Base-by-base conservation (phyloP, 2,113 vertebrate species). In the Hemibates koningsi region DNA sequence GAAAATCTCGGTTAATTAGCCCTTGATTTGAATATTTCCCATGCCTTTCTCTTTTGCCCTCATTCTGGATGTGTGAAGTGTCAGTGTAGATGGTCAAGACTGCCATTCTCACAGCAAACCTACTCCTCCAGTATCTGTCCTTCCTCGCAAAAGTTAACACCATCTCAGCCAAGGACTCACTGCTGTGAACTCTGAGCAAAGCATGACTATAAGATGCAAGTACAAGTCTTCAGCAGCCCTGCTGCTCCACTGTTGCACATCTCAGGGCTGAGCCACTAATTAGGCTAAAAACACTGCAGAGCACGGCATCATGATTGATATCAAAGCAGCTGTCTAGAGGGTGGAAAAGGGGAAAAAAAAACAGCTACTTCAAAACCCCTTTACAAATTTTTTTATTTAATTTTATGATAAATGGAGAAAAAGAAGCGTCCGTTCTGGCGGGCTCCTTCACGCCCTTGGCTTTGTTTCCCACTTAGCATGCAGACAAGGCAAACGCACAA, bases 291-390 rank as follows among this genome's bases (percentile, higher is more conserved):
- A 94, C 90, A 93, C 92, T 81, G 93, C 91, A 87, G 89, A 91
- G 90, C 91, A 83, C 80, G 81, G 90, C 91, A 91, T 91, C 92
- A 79, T 92, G 94, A 96, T 96, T 94, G 38, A 95, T 95, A 96
- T 96, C 96, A 96, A 96, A 96, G 94, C 91, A 92, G 91, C 89
- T 93, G 93, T 95, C 93, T 91, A 89, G 91, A 95, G 94, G 94
- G 86, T 83, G 85, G 84, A 86, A 89, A 32, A 32, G 66, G 81
- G 43, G 54, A 83, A 34, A 34, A 71, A 83, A 34, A 34, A 59
- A 1, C 0, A 88, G 93, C 93, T 86, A 93, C 94, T 95, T 95
- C 93, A 93, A 95, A 95, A 90, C 73, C 86, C 43, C 88, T 78
- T 90, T 80, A 82, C 82, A 79, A 82, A 2, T 9, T 76, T 50